Base-by-base conservation (phyloP, 2,888 invertebrate species). In the Epistrophe grossulariae region DNA sequence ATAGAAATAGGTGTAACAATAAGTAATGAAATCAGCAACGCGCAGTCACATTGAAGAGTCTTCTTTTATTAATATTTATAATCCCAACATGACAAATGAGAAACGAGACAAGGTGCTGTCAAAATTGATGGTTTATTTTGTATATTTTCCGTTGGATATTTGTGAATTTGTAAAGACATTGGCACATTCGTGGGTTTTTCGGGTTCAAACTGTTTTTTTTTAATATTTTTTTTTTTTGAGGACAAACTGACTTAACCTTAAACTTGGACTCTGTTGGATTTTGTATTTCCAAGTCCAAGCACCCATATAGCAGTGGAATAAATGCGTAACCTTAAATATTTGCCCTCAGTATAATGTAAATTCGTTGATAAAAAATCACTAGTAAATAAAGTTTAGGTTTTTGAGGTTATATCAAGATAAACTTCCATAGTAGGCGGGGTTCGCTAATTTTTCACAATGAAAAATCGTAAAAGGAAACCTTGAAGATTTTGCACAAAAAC, bases 11-110 rank as follows among this genome's bases (percentile, higher is more conserved):
- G 43, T 77, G 62, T 64, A 57, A 57, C 57, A 64, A 77, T 77
- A 62, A 76, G 72, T 82, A 78, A 82, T 72, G 59, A 59, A 78
- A 72, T 78, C 77, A 79, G 73, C 64, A 43, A 55, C 35, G 15
- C 17, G 15, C 17, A 70, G 74, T 76, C 80, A 62, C 15, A 17
- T 45, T 45, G 45, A 50, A 70, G 59, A 66, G 40, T 66, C 57
- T 73, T n/a, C n/a, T n/a, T n/a, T 40, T 68, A 62, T 62, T 62
- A 48, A 28, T 48, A 76, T 55, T 74, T 60, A 43, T 62, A 48
- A 62, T 74, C 74, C 59, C 50, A 52, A 74, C 15, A 59, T 59
- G 68, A 28, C 40, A 74, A 60, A 50, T 59, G 48, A 31, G 38
- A 28, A 50, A 43, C 38, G 57, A 59, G 68, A 57, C 28, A 59